phyloP scores from a whole-genome alignment of 2,797 vertebrate species.

The Darevskia mixta region DNA sequence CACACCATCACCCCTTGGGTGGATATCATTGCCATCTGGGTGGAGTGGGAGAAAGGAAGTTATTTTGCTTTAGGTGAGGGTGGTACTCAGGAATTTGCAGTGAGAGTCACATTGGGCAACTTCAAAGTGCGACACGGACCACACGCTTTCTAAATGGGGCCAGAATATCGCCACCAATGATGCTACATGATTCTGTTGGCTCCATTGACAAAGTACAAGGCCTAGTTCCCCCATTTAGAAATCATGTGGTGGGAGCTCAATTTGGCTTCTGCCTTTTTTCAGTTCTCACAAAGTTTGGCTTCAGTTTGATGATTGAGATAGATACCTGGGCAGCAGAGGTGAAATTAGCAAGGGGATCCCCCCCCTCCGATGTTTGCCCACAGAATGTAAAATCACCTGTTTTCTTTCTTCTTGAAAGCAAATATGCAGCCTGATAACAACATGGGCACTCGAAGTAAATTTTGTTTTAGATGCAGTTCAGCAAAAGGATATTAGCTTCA shows the following conservation, averaged over 20 bases:
- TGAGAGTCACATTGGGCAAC: not conserved
- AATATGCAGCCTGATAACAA: not conserved
- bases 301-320: conserved; percentile 4
- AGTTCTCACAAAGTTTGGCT: not conserved
- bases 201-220: too few relatives aligned
- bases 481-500: conserved; percentile 4
- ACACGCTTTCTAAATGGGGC: not conserved
- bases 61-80: not conserved
- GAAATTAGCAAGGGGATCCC: not conserved
- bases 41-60: too few relatives aligned
- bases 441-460: not conserved
- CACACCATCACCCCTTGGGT: too few relatives aligned
- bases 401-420: not conserved
- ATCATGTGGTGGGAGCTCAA: too few relatives aligned
- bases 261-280: conserved; percentile 14
- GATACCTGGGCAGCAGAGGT: not conserved
- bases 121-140: not conserved
- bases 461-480: conserved; percentile 5
- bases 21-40: too few relatives aligned
- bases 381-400: not conserved
- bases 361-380: fast-evolving
- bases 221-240: too few relatives aligned
- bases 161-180: not conserved
- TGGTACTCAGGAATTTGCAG: not conserved
- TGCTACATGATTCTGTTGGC: too few relatives aligned